A percentile compares a stretch with the other conserved stretches of the same genome.
phyloP scores from a whole-genome alignment of 2,113 vertebrate species.

The Daphoenositta chrysoptera region DNA sequence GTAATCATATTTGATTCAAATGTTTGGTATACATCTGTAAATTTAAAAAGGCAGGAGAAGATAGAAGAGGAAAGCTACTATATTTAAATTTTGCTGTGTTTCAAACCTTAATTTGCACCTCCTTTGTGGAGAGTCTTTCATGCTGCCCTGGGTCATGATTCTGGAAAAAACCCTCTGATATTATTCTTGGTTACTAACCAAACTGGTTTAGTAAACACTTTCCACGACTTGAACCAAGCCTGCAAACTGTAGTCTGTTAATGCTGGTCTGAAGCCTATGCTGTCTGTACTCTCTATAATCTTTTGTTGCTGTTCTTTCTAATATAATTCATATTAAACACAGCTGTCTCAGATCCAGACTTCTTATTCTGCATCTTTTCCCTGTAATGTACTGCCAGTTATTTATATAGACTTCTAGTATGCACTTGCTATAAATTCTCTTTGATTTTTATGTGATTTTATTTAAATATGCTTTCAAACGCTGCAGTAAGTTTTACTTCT shows the following conservation, averaged over 20 bases:
- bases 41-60: neutral
- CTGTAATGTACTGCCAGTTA: neutral
- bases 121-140: neutral
- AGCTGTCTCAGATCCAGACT: neutral
- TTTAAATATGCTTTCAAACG: neutral
- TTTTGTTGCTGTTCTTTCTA: neutral
- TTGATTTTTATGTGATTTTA: neutral
- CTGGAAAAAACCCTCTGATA: neutral
- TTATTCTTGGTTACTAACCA: neutral
- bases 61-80: neutral
- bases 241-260: neutral
- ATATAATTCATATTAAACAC: neutral
- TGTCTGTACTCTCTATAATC: neutral
- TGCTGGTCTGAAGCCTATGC: neutral
- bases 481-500: neutral
- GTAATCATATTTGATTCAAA: neutral
- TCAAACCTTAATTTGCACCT: neutral
- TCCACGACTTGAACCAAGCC: neutral
- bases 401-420: neutral
- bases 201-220: neutral
- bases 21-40: neutral
- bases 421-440: neutral
- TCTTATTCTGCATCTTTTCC: neutral
- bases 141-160: neutral
- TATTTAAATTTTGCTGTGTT: neutral